Base-by-base conservation (phyloP, 2,888 invertebrate genomes). In the Adineta ricciae region DNA sequence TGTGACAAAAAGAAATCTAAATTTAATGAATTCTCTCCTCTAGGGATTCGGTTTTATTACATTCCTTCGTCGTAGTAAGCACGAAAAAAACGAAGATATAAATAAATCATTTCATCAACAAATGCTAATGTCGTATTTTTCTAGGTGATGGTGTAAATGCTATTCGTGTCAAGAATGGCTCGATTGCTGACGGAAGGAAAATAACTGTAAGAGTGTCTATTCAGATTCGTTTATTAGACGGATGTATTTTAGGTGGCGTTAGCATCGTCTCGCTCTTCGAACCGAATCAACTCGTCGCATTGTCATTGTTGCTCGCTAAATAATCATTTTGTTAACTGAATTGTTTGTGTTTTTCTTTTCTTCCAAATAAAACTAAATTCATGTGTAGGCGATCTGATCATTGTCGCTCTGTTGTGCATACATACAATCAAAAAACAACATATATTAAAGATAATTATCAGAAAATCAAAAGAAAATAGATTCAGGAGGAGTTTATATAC, bases 1-100 rank as follows among this genome's bases (percentile, higher is more conserved):
- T 41, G 11, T 46, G 46, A 46, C 46, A 24, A 38, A 14, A n/a
- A 41, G 38, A n/a, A 41, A 24, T 3, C 4, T 3, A 8, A 38
- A 24, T 32, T 64, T 14, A 32, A 27, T 64, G 4, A 64, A 19
- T 78, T 41, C n/a, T 78, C 41, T 41, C 11, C 41, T 78, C 3
- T 16, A 78, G 78, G 78, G 78, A 5, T 78, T 78, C 41, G 78
- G 78, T 19, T 78, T 78, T n/a, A 78, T 78, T 41, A 78, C 78
- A 41, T 78, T 78, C 41, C 41, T 78, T 41, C 78, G 78, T 78
- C 41, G n/a, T 41, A 41, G 78, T 64, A 64, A 64, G 32, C 46
- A 46, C n/a, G n/a, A n/a, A n/a, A n/a, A n/a, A n/a, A n/a, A n/a
- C n/a, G n/a, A n/a, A n/a, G 46, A 46, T 46, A 46, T 46, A 27